A percentile compares a stretch with the other conserved stretches of the same genome.
Evolutionary conservation across 2,888 invertebrate species (phyloP).

Genomic region (Trichopoda pennipes): DNA sequence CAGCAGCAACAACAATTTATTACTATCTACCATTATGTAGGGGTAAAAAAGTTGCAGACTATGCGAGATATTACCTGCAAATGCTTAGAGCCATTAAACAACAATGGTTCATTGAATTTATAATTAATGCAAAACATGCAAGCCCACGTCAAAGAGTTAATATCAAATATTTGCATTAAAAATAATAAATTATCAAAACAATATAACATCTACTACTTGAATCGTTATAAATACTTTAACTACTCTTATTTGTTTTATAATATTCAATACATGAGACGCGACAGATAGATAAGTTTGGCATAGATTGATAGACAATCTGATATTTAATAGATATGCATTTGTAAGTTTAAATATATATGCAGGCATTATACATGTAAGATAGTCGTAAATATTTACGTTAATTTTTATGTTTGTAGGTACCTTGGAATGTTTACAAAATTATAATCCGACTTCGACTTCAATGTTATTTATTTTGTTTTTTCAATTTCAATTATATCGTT

Average conservation of each 20-base stretch:
- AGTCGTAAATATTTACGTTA: conserved; percentile 3
- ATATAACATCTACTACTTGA: conserved; percentile 14
- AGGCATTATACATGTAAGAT: background rate
- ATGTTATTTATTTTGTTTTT: background rate
- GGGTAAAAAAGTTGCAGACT: too few relatives aligned
- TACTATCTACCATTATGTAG: background rate
- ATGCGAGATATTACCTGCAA: conserved; percentile 26
- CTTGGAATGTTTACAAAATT: conserved; percentile 42
- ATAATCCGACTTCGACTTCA: conserved; percentile 7
- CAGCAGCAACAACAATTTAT: background rate
- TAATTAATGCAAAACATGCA: conserved; percentile 68
- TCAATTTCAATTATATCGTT: background rate
- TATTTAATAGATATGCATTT: conserved; percentile 25
- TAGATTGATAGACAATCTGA: conserved; percentile 57
- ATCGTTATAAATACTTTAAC: conserved; percentile 5
- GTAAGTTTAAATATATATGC: too few relatives aligned
- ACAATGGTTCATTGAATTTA: conserved; percentile 55
- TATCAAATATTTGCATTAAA: conserved; percentile 18
- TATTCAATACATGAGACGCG: conserved; percentile 45
- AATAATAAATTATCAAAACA: background rate
- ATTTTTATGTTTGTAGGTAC: background rate
- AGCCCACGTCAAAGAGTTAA: conserved; percentile 51
- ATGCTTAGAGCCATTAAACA: conserved; percentile 55
- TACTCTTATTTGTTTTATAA: conserved; percentile 10
- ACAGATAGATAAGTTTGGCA: conserved; percentile 58